These are phyloP conservation scores for Astyanax mexicanus DNA, from an alignment of 2,797 vertebrate genomes.

Conservation along the genomic window DNA sequence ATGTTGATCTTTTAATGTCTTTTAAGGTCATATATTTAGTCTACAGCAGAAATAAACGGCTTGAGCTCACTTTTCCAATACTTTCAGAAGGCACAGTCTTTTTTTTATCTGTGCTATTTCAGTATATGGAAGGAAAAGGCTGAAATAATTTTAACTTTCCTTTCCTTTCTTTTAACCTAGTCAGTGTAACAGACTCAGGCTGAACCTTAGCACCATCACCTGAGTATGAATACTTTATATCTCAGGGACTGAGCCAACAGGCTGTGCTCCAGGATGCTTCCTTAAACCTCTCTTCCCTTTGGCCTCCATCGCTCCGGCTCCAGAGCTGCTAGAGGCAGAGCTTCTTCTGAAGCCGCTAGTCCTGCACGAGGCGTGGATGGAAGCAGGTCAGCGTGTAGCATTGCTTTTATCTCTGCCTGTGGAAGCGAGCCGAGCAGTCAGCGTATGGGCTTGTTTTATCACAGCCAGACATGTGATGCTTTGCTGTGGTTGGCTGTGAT, in stretches of 20 bases:
- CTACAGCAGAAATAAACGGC: too few relatives aligned
- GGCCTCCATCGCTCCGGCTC: background rate
- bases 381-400: background rate
- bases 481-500: background rate
- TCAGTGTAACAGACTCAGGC: background rate
- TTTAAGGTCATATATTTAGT: too few relatives aligned
- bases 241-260: background rate
- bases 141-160: too few relatives aligned
- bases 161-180: background rate
- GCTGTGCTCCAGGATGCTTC: background rate
- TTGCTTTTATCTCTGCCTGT: background rate
- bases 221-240: background rate
- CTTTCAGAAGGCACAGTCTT: too few relatives aligned
- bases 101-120: too few relatives aligned
- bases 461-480: background rate
- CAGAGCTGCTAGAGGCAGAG: background rate
- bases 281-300: background rate
- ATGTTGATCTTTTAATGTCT: too few relatives aligned
- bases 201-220: background rate
- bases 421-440: background rate
- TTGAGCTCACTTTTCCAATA: too few relatives aligned
- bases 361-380: background rate
- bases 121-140: background rate
- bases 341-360: background rate
- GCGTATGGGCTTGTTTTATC: background rate